Evolutionary conservation across 2,888 invertebrate genomes (phyloP).

Genomic region (Cremastinae sp.): DNA sequence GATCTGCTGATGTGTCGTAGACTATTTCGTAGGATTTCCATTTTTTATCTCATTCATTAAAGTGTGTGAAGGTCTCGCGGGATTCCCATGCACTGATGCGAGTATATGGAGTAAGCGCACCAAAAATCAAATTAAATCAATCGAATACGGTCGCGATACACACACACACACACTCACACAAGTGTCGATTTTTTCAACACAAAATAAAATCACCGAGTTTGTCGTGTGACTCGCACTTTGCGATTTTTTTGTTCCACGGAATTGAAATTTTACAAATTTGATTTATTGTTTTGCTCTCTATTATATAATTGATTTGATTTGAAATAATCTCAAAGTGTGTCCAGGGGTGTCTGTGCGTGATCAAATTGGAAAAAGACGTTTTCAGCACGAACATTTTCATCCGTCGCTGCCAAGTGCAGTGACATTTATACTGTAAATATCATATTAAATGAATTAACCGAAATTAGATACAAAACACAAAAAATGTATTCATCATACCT

Average conservation of each 20-base stretch:
- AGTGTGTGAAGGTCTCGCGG: slow-evolving; percentile 55
- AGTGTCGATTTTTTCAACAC: not conserved
- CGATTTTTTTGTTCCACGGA: no score
- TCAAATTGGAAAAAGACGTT: slow-evolving; percentile 16
- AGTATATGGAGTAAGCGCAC: slow-evolving; percentile 61
- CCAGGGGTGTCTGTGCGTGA: slow-evolving; percentile 2
- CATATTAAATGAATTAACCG: no score
- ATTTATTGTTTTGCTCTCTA: no score
- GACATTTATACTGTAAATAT: slow-evolving; percentile 40
- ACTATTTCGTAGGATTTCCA: slow-evolving; percentile 67
- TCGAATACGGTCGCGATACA: slow-evolving; percentile 14
- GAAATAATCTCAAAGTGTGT: not conserved
- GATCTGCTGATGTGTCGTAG: slow-evolving; percentile 73
- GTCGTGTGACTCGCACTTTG: no score
- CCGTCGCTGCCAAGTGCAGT: slow-evolving; percentile 22
- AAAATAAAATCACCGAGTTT: no score
- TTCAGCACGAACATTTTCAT: slow-evolving; percentile 28
- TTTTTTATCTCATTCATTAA: slow-evolving; percentile 44
- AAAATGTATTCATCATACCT: slow-evolving; percentile 20
- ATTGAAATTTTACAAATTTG: no score
- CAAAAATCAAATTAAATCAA: slow-evolving; percentile 12
- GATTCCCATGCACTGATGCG: slow-evolving; percentile 61
- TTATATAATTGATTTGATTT: no score
- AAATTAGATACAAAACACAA: no score
- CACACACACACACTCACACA: slow-evolving; percentile 9